Evolutionary conservation across 2,113 vertebrate species (phyloP).

Genomic region (Poecilia latipinna): DNA sequence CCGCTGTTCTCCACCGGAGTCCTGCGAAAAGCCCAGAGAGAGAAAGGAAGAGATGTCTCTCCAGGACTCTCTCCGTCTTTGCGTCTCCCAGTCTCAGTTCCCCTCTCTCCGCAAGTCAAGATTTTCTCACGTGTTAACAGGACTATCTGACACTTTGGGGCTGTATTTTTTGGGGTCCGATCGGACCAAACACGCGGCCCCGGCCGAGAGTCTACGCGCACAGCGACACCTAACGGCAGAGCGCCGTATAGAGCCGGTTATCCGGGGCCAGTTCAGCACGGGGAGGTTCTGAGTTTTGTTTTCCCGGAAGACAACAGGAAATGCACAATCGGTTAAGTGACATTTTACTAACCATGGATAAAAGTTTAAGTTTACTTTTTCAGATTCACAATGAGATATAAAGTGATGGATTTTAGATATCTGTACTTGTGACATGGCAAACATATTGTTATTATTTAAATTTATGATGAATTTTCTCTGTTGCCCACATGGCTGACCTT

Average conservation of each 20-base stretch:
- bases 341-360: too few relatives aligned
- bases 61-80: slow-evolving; percentile 13
- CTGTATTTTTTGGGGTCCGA: slow-evolving; percentile 63
- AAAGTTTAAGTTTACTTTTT: too few relatives aligned
- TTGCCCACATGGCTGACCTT: too few relatives aligned
- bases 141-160: slow-evolving; percentile 71
- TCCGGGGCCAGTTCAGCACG: too few relatives aligned
- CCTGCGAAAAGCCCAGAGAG: slow-evolving; percentile 16
- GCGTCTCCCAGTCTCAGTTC: slow-evolving; percentile 30
- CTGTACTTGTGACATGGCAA: too few relatives aligned
- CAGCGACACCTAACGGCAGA: slow-evolving; percentile 77
- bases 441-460: too few relatives aligned
- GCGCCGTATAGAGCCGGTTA: neutral
- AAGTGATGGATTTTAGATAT: too few relatives aligned
- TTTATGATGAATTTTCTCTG: too few relatives aligned
- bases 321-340: neutral
- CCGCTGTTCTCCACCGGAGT: slow-evolving; percentile 36
- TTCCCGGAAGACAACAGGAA: neutral
- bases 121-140: slow-evolving; percentile 64
- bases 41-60: slow-evolving; percentile 6
- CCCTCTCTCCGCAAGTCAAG: slow-evolving; percentile 31
- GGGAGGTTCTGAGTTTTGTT: neutral
- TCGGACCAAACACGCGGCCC: slow-evolving; percentile 47
- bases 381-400: too few relatives aligned
- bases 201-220: slow-evolving; percentile 60